Conservation (phyloP, 2,797 vertebrate species). For the Luscinia luscinia region DNA sequence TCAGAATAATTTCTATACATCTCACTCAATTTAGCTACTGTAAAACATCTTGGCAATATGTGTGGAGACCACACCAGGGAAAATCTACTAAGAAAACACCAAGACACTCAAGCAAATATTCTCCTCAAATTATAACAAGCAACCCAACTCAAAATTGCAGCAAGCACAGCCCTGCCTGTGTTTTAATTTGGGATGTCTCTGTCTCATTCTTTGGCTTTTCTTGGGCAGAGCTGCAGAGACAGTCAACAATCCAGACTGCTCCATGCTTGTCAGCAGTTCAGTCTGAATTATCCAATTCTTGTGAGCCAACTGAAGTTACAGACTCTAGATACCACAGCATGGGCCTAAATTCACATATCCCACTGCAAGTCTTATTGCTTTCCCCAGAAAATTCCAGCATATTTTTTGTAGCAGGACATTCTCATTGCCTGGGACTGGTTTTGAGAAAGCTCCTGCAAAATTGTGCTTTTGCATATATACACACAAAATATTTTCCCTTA, state of each 20-base stretch:
- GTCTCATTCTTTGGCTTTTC: not conserved
- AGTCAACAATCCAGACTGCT: not conserved
- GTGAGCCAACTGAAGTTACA: not conserved
- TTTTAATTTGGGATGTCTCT: not conserved
- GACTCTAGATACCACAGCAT: not conserved
- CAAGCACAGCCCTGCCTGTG: not conserved
- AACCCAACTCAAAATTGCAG: not conserved
- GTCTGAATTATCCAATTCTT: not conserved
- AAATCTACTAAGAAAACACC: not conserved
- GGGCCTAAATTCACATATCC: not conserved
- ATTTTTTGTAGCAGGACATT: not conserved
- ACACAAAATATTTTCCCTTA: not conserved
- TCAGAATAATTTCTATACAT: not conserved
- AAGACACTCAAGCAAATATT: not conserved
- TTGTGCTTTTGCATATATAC: rapidly evolving
- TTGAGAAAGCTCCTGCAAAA: not conserved
- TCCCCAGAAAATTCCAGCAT: not conserved
- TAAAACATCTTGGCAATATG: not conserved
- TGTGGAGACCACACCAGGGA: not conserved
- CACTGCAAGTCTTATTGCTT: not conserved
- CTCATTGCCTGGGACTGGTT: not conserved
- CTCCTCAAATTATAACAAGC: not conserved
- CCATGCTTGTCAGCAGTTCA: not conserved
- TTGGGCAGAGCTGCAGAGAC: not conserved
- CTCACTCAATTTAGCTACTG: not conserved